Conservation (phyloP, 2,888 invertebrate genomes). For the Caenorhabditis auriculariae region DNA sequence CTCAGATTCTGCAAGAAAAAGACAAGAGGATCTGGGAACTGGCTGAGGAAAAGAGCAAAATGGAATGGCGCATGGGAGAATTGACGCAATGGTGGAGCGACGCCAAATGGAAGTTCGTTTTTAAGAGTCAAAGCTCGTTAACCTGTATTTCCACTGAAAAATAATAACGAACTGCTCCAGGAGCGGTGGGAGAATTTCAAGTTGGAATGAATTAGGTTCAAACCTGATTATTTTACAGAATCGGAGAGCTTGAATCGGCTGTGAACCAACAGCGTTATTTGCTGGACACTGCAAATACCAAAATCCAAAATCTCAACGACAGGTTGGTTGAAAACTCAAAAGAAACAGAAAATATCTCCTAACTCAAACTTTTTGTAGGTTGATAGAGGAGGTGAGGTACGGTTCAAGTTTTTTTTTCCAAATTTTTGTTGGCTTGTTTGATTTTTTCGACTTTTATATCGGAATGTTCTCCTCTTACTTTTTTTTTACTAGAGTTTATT, state of each 20-base stretch:
- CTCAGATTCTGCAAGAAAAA: constrained; percentile 32
- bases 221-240: constrained; percentile 8
- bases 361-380: constrained; percentile 8
- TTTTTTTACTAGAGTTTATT: no score
- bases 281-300: constrained; percentile 38
- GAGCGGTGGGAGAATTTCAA: no score
- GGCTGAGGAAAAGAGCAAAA: constrained; percentile 46
- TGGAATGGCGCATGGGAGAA: constrained; percentile 51
- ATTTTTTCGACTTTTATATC: no score
- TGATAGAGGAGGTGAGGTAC: constrained; percentile 34
- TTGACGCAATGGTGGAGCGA: constrained; percentile 53
- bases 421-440: background rate
- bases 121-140: background rate
- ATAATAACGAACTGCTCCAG: background rate
- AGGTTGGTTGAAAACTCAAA: constrained; percentile 13
- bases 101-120: constrained; percentile 45
- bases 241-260: constrained; percentile 50
- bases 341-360: background rate
- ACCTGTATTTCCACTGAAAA: background rate
- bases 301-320: constrained; percentile 41
- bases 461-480: no score
- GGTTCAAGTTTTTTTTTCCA: background rate
- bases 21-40: constrained; percentile 37
- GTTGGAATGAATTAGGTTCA: background rate
- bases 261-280: constrained; percentile 46